Evolutionary conservation across 2,113 vertebrate genomes (phyloP), one percentile per base, ranked within the genome.

Genomic region (Atlantisia rogersi): DNA sequence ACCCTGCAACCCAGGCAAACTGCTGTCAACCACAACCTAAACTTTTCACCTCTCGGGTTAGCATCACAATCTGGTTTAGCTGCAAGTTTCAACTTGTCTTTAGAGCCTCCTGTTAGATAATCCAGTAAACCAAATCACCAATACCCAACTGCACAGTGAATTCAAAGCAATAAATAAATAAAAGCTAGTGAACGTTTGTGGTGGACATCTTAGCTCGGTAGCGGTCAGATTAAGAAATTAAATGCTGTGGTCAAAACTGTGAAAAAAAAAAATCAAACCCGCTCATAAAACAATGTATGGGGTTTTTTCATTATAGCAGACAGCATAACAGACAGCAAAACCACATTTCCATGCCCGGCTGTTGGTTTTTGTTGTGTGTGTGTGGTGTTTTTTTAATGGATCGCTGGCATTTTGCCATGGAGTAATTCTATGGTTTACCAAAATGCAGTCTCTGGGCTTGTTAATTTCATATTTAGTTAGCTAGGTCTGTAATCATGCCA

Each of bases 371-470:
- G 21, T 50, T 50, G 48, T 50, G 48, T 50, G 48, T 50, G 48
- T 50, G 19, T 50, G 48, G 21, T 20, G 46, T 88, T 55, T 78
- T 94, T 95, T 86, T 71, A 25, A 95, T 91, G 64, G 48, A 90
- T 93, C 78, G 96, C 96, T 96, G 95, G 95, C 95, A 97, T 98
- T 96, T 93, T 96, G 97, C 95, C 92, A 93, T 78, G 17, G 67
- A 95, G 52, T 95, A 97, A 97, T 97, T 97, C 94, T 96, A 96
- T 89, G 90, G 94, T 97, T 97, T 97, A 97, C 96, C 96, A 94
- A 97, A 98, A 97, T 94, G 78, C 87, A 97, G 88, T 94, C 94
- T 96, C 88, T 85, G 82, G 86, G 48, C 79, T 97, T 98, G 84
- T 93, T 95, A 97, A 96, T 94, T 97, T 97, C 64, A 90, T 92